Evolutionary conservation across 2,888 invertebrate species (phyloP).

Genomic region (Ischnura elegans): DNA sequence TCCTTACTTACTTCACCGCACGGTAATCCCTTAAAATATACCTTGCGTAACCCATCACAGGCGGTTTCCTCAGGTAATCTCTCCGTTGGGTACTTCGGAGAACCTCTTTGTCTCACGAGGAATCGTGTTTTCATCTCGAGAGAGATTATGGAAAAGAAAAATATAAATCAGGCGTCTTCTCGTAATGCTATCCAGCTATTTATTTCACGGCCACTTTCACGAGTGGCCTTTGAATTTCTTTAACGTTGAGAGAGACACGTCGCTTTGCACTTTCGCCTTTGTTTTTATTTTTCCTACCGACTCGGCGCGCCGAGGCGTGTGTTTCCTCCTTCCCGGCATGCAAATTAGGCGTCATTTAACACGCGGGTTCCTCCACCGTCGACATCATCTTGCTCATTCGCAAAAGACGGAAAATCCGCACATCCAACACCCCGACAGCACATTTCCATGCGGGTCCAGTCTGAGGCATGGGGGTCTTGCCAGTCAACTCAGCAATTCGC

Average conservation of each 20-base stretch:
- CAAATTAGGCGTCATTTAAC: slow-evolving; percentile 22
- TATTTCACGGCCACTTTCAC: neutral
- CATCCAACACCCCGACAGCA: neutral
- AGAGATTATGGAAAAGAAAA: neutral
- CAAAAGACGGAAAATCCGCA: neutral
- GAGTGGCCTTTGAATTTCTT: no score
- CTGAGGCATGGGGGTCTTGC: neutral
- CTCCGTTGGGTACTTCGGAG: neutral
- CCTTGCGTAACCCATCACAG: no score
- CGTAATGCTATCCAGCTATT: neutral
- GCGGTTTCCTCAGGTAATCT: neutral
- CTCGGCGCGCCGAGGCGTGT: neutral
- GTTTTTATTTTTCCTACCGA: neutral
- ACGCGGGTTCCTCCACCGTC: neutral
- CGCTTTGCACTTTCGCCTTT: neutral
- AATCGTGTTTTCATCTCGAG: neutral
- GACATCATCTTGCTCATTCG: neutral
- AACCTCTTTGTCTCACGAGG: neutral
- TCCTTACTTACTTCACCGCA: no score
- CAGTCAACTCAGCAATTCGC: no score
- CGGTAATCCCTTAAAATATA: neutral
- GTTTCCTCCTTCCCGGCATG: neutral
- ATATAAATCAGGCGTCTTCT: no score
- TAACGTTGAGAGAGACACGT: neutral
- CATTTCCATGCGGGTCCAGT: neutral